These are phyloP conservation scores for Micromys minutus DNA, from an alignment of 2,113 vertebrate species.

Conservation along the genomic window DNA sequence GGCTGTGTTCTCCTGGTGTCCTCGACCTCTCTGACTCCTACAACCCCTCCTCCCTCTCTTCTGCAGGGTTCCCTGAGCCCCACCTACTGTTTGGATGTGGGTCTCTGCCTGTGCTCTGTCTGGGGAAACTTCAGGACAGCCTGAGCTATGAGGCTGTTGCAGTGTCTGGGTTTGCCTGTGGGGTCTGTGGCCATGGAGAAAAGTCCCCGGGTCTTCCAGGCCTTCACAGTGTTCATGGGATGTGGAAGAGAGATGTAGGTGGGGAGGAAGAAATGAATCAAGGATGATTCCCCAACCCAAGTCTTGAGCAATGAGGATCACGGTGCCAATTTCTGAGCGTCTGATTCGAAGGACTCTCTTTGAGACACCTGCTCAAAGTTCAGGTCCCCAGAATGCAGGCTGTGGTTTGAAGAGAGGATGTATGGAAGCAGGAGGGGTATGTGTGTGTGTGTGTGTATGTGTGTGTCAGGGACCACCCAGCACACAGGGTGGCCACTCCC, in stretches of 20 bases:
- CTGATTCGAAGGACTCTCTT: neutral
- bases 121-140: neutral
- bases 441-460: too few species aligned
- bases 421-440: neutral
- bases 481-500: neutral
- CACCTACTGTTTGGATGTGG: neutral
- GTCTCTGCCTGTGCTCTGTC: neutral
- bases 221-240: neutral
- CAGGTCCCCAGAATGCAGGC: neutral
- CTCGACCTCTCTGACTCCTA: neutral
- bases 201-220: neutral
- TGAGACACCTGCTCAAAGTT: neutral
- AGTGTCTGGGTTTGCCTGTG: accelerated
- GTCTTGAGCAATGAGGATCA: neutral
- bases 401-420: neutral
- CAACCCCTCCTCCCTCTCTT: neutral
- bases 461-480: neutral
- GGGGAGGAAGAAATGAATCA: neutral
- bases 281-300: neutral
- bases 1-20: neutral
- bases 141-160: neutral
- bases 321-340: neutral
- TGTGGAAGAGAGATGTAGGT: neutral
- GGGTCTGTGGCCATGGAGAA: neutral
- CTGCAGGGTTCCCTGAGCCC: neutral